Conservation (phyloP, 2,797 vertebrate species). For the Tachyglossus aculeatus region DNA sequence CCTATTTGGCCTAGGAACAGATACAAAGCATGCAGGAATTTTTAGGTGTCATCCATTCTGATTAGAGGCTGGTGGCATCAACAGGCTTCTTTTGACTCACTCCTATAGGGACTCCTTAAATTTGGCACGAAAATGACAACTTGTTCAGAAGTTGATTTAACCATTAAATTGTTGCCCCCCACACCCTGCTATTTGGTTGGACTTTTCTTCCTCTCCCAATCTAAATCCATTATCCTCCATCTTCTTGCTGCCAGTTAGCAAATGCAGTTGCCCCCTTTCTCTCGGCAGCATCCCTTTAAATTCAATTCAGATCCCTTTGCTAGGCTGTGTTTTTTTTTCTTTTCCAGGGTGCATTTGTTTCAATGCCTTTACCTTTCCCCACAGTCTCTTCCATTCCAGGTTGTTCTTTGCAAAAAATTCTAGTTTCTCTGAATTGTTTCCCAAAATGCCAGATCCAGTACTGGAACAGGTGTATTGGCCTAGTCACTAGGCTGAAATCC, state of each 20-base stretch:
- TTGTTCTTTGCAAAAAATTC: too few relatives aligned
- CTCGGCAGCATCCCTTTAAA: constrained; percentile 27
- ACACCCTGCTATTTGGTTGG: constrained; percentile 11
- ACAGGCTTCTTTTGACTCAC: not conserved
- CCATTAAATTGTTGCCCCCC: not conserved
- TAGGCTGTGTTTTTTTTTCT: not conserved
- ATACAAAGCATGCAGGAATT: not conserved
- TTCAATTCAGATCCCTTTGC: not conserved
- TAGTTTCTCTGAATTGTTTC: too few relatives aligned
- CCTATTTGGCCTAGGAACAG: not conserved
- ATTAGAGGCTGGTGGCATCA: not conserved
- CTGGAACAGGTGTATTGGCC: too few relatives aligned
- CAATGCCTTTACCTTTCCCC: constrained; percentile 16
- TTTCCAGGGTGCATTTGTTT: not conserved
- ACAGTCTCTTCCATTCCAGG: not conserved
- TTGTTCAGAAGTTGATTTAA: not conserved
- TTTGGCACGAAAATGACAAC: not conserved
- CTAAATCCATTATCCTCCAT: constrained; percentile 22
- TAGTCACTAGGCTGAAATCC: too few relatives aligned
- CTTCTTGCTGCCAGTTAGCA: constrained; percentile 50
- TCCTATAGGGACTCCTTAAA: not conserved
- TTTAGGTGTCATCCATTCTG: not conserved
- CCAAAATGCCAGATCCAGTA: too few relatives aligned
- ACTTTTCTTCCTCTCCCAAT: constrained; percentile 3
- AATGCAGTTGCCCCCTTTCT: constrained; percentile 38